A percentile compares a stretch with the other conserved stretches of the same genome.
Evolutionary conservation across 2,888 invertebrate genomes (phyloP).

Genomic region (Gastracanthus pulcherrimus): DNA sequence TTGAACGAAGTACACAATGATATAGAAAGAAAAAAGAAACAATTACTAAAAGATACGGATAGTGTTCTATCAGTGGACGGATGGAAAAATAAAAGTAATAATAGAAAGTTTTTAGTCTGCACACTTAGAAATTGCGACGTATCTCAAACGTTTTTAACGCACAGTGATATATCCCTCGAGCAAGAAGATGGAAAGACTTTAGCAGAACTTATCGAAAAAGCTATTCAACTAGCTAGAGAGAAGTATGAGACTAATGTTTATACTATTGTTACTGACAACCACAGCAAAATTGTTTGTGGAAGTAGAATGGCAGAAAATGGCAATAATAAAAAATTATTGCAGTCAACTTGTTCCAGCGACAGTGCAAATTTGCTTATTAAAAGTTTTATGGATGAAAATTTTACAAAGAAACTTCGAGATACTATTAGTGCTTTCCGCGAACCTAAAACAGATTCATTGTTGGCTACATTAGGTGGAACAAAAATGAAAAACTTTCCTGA

Average conservation of each 20-base stretch:
- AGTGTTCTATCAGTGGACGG: constrained; percentile 26
- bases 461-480: too few relatives aligned
- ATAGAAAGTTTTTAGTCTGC: not conserved
- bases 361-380: not conserved
- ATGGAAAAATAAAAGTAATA: constrained; percentile 17
- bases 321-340: not conserved
- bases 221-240: not conserved
- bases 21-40: not conserved
- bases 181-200: too few relatives aligned
- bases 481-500: too few relatives aligned
- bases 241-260: not conserved
- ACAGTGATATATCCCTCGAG: too few relatives aligned
- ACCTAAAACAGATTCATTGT: too few relatives aligned
- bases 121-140: constrained; percentile 11
- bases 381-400: not conserved
- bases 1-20: not conserved
- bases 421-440: too few relatives aligned
- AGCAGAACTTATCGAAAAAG: not conserved
- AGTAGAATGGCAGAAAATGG: not conserved
- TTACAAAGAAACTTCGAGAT: not conserved
- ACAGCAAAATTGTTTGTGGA: not conserved
- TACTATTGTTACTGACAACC: not conserved
- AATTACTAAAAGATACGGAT: not conserved
- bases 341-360: constrained; percentile 12
- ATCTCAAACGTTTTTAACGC: too few relatives aligned